Evolutionary conservation across 2,888 invertebrate species (phyloP).

Genomic region (Odontocerum albicorne): DNA sequence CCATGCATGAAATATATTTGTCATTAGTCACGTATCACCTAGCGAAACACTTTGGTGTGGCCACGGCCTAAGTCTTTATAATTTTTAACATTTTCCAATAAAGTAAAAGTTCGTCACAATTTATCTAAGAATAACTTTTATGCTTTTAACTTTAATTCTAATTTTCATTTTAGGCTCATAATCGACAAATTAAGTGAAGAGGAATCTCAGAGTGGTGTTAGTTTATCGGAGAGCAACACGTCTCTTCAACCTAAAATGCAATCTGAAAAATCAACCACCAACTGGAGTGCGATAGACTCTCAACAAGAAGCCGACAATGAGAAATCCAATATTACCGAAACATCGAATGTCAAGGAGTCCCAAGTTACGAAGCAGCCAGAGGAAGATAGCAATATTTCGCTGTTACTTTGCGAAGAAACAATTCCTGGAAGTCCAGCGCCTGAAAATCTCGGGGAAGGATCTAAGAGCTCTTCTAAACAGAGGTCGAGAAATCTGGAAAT

Average conservation of each 20-base stretch:
- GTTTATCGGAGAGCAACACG: constrained; percentile 39
- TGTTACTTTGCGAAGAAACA: constrained; percentile 85
- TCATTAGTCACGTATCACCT: too few species aligned
- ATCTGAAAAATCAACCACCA: constrained; percentile 54
- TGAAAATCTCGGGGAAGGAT: constrained; percentile 45
- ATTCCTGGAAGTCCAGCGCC: constrained; percentile 89
- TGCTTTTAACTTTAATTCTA: too few species aligned
- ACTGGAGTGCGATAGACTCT: constrained; percentile 55
- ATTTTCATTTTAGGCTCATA: constrained; percentile 45
- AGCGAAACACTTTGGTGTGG: too few species aligned
- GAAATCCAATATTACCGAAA: constrained; percentile 4
- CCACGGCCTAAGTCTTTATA: too few species aligned
- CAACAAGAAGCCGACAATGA: constrained; percentile 56
- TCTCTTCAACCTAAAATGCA: constrained; percentile 35
- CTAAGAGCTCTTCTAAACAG: constrained; percentile 48
- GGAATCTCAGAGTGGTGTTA: constrained; percentile 44
- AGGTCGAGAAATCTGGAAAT: constrained; percentile 59
- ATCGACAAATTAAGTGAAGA: constrained; percentile 54
- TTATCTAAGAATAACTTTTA: too few species aligned
- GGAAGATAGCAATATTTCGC: constrained; percentile 69
- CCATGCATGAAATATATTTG: too few species aligned
- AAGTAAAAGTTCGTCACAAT: too few species aligned
- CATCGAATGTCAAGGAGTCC: constrained; percentile 34
- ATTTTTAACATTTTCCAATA: too few species aligned
- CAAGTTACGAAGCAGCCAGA: constrained; percentile 38